A percentile compares a stretch with the other conserved stretches of the same genome.
These are phyloP conservation scores for Galeopterus variegatus DNA, from an alignment of 2,113 vertebrate genomes.

Conservation along the genomic window DNA sequence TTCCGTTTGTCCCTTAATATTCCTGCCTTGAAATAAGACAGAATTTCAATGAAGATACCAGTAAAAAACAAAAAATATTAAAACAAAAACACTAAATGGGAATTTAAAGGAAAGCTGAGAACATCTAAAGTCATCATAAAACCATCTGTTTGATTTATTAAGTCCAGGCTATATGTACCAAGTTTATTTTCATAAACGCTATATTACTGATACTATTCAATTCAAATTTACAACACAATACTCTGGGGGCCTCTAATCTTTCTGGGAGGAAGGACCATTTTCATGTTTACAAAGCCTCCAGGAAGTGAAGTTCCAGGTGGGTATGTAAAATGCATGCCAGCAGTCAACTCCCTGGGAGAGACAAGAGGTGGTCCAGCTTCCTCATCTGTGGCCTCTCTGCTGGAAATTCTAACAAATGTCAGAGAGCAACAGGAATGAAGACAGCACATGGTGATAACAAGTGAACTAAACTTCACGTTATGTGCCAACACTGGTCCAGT, in stretches of 20 bases:
- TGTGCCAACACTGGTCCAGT: not conserved
- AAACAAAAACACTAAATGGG: slow-evolving; percentile 30
- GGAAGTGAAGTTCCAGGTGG: slow-evolving; percentile 27
- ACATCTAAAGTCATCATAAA: not conserved
- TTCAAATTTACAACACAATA: slow-evolving; percentile 57
- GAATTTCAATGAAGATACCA: slow-evolving; percentile 54
- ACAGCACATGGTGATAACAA: not conserved
- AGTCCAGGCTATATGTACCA: not conserved
- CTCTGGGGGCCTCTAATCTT: slow-evolving; percentile 3
- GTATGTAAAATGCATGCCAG: not conserved
- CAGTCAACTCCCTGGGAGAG: not conserved
- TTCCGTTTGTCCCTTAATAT: slow-evolving; percentile 18
- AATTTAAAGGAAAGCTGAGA: slow-evolving; percentile 65
- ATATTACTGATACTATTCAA: slow-evolving; percentile 41
- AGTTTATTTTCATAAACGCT: slow-evolving; percentile 52
- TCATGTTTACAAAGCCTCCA: slow-evolving; percentile 63
- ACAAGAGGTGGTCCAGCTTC: not conserved
- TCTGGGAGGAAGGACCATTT: slow-evolving; percentile 58
- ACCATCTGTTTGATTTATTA: slow-evolving; percentile 46
- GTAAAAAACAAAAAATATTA: slow-evolving; percentile 5
- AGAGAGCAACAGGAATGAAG: not conserved
- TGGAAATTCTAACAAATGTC: not conserved
- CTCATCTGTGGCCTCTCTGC: not conserved
- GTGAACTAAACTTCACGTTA: not conserved
- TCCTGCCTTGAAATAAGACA: slow-evolving; percentile 20